phyloP scores from a whole-genome alignment of 1,140 invertebrate species.

The Ceratosolen fusciceps region DNA sequence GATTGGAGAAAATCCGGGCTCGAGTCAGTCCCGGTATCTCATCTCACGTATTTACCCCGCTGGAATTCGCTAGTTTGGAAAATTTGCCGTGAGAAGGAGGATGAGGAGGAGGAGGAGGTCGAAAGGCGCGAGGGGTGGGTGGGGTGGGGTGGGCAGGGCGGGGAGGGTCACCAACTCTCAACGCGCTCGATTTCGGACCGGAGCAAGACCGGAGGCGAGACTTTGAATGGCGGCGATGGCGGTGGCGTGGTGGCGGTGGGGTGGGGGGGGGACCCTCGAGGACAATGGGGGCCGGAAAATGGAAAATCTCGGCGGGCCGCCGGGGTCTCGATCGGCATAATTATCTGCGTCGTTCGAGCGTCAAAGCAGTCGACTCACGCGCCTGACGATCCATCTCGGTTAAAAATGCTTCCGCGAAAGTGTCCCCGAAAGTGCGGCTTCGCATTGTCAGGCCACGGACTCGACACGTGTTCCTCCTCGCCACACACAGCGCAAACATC shows the following conservation, averaged over 20 bases:
- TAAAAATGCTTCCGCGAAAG: not conserved
- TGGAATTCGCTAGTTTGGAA: not conserved
- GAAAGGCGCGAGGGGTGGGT: too few relatives aligned
- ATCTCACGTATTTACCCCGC: too few relatives aligned
- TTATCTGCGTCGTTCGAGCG: not conserved
- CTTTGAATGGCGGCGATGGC: too few relatives aligned
- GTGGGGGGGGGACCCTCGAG: too few relatives aligned
- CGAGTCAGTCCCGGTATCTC: too few relatives aligned
- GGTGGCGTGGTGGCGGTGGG: too few relatives aligned
- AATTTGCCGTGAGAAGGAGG: not conserved
- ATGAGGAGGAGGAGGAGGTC: too few relatives aligned
- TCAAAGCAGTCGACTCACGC: not conserved
- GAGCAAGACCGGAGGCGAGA: too few relatives aligned
- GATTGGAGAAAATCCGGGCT: too few relatives aligned
- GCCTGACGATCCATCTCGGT: not conserved
- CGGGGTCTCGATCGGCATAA: not conserved
- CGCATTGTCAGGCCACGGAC: conserved; percentile 1
- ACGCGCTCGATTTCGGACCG: too few relatives aligned
- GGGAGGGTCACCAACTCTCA: too few relatives aligned
- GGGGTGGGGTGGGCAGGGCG: too few relatives aligned
- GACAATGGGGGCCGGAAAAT: not conserved
- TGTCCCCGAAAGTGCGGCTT: not conserved
- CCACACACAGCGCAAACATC: conserved; percentile 15
- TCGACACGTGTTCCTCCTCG: not conserved
- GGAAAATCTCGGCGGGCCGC: not conserved